A percentile compares a stretch with the other conserved stretches of the same genome.
phyloP scores from a whole-genome alignment of 92 coral and sea anemone species.

The Phenganax stokvisi region DNA sequence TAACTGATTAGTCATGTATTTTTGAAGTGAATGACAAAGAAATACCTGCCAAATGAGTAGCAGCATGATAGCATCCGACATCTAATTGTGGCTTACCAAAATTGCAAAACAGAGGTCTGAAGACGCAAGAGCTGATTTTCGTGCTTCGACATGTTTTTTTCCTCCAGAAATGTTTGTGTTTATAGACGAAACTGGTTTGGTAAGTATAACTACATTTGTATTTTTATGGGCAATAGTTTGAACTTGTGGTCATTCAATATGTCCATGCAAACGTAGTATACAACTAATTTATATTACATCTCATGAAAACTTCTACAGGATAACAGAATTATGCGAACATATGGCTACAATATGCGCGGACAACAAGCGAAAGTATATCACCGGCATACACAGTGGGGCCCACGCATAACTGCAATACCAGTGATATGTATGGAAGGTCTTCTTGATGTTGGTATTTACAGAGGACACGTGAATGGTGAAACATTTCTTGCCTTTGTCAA shows the following conservation, averaged over 20 bases:
- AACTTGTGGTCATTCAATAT: no score
- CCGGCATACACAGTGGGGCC: conserved; percentile 25
- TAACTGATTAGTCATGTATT: conserved; percentile 34
- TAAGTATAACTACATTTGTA: not conserved
- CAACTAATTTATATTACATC: not conserved
- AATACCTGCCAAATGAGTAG: not conserved
- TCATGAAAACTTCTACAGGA: conserved; percentile 4
- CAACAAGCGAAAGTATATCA: not conserved
- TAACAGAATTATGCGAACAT: conserved; percentile 33
- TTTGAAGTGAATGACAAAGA: not conserved
- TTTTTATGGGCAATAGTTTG: no score
- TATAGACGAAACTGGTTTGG: conserved; percentile 32
- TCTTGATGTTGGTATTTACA: conserved; percentile 26
- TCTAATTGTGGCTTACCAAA: conserved; percentile 24
- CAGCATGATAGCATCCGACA: not conserved
- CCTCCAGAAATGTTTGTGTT: conserved; percentile 29
- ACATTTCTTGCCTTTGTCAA: conserved; percentile 30
- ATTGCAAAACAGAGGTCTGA: conserved; percentile 47
- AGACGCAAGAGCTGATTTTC: conserved; percentile 35
- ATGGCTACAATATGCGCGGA: conserved; percentile 23
- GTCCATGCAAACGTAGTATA: not conserved
- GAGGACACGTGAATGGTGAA: conserved; percentile 26
- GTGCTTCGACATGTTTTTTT: conserved; percentile 30
- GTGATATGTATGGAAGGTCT: conserved; percentile 37
- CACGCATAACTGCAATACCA: conserved; percentile 33